Percentiles rank a stretch among this genome's conserved stretches.
Conservation (phyloP, 35 echinoderm and acorn worm genomes). For the Strongylocentrotus purpuratus region DNA sequence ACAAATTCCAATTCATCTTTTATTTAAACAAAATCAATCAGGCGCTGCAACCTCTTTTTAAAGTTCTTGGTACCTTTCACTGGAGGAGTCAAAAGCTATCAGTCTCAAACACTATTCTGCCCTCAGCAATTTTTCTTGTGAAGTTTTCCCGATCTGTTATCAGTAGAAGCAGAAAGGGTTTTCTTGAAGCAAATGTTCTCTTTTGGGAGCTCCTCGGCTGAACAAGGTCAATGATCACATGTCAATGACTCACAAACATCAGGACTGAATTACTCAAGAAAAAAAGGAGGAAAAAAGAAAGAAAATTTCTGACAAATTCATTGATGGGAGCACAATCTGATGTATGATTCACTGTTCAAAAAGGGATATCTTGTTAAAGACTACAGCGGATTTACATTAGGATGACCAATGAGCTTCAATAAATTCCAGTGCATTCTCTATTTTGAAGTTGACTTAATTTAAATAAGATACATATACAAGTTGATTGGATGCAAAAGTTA, state of each 20-base stretch:
- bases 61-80: neutral
- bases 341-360: neutral
- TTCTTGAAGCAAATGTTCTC: neutral
- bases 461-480: neutral
- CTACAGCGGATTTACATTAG: neutral
- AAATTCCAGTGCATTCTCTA: neutral
- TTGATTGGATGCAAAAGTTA: neutral
- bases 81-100: constrained; percentile 32
- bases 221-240: constrained; percentile 39
- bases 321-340: constrained; percentile 1
- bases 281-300: constrained; percentile 1
- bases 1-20: neutral
- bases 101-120: constrained; percentile 26
- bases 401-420: neutral
- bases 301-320: constrained; percentile 7
- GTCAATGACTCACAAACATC: constrained; percentile 14
- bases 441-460: neutral
- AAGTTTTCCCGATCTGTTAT: constrained; percentile 20
- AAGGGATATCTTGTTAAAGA: neutral
- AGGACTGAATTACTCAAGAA: constrained; percentile 10
- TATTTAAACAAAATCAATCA: neutral
- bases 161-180: constrained; percentile 30
- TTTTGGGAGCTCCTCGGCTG: neutral
- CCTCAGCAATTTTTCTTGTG: constrained; percentile 32
- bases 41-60: neutral